Evolutionary conservation across 2,113 vertebrate species (phyloP).

Genomic region (Sturnira hondurensis): DNA sequence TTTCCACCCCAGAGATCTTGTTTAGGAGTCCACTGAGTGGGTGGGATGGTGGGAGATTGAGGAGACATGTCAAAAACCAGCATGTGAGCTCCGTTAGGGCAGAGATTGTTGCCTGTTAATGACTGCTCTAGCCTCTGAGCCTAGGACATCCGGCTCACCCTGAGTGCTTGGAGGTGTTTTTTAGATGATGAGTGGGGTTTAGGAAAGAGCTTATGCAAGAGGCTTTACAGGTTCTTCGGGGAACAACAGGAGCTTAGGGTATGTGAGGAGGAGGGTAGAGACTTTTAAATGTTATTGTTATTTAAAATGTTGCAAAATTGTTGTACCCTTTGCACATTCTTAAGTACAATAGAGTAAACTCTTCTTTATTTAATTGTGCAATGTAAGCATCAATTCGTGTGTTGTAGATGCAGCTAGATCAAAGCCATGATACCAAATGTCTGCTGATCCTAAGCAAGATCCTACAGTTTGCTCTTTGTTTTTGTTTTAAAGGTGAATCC

Average conservation of each 20-base stretch:
- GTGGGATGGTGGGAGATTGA: neutral
- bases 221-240: neutral
- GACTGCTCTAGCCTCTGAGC: neutral
- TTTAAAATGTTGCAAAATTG: conserved; percentile 1
- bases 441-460: neutral
- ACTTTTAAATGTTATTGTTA: neutral
- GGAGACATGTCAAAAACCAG: neutral
- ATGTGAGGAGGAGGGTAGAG: neutral
- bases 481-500: conserved; percentile 6
- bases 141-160: neutral
- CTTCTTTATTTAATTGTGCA: neutral
- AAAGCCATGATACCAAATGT: neutral
- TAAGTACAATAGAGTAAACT: neutral
- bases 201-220: neutral
- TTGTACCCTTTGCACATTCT: neutral
- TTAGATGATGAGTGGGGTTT: neutral
- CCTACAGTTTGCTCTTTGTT: neutral
- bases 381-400: neutral
- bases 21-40: neutral
- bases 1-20: neutral
- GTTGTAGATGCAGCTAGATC: neutral
- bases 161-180: neutral
- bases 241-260: neutral
- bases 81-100: neutral
- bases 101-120: neutral